A percentile compares a stretch with the other conserved stretches of the same genome.
Evolutionary conservation across 2,888 invertebrate species (phyloP).

Genomic region (Aricia artaxerxes): DNA sequence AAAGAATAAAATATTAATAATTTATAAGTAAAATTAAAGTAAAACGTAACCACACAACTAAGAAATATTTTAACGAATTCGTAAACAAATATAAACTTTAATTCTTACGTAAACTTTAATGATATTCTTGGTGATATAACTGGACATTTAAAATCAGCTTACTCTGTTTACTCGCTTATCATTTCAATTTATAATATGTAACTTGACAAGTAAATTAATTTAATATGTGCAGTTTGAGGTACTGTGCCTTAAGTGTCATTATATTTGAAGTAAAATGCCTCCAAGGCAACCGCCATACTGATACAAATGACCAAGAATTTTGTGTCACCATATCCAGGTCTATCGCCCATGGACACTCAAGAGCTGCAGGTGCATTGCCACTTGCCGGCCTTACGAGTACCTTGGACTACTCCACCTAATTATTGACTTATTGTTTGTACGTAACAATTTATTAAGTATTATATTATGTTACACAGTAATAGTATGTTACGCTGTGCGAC

Average conservation of each 20-base stretch:
- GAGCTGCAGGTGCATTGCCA: too few species aligned
- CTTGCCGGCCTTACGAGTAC: too few species aligned
- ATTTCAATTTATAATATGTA: background rate
- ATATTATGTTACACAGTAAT: slow-evolving; percentile 20
- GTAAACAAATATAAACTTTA: background rate
- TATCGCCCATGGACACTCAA: too few species aligned
- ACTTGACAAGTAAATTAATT: background rate
- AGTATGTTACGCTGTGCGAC: background rate
- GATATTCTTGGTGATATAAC: background rate
- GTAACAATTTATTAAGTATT: slow-evolving; percentile 9
- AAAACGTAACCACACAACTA: background rate
- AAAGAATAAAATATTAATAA: too few species aligned
- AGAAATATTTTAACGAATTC: background rate
- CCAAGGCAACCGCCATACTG: too few species aligned
- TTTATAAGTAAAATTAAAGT: background rate
- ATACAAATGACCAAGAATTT: too few species aligned
- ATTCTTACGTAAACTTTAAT: background rate
- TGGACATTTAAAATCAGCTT: background rate
- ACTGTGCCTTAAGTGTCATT: too few species aligned
- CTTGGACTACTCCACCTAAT: too few species aligned
- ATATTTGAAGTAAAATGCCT: too few species aligned
- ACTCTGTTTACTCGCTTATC: background rate
- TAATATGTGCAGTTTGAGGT: too few species aligned
- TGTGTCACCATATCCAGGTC: too few species aligned
- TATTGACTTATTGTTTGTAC: background rate